phyloP scores from a whole-genome alignment of 2,888 invertebrate genomes.

The Chrysina gloriosa region DNA sequence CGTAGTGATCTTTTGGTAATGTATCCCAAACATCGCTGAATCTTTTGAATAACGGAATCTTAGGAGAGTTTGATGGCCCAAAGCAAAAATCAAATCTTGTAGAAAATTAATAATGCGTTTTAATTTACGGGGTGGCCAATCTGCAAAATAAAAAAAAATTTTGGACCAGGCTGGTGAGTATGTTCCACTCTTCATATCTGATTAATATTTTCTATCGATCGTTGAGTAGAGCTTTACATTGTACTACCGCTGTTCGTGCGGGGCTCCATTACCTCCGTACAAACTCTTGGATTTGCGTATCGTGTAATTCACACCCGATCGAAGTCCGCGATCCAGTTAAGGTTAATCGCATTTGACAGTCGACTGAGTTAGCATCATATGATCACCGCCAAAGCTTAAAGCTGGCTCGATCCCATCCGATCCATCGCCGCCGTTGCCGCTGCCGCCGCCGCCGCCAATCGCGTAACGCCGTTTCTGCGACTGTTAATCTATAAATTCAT shows the following conservation, averaged over 20 bases:
- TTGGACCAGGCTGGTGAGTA: no score
- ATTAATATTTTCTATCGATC: no score
- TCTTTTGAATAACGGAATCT: no score
- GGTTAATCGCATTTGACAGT: conserved; percentile 52
- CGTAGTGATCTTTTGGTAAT: no score
- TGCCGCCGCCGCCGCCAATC: neutral
- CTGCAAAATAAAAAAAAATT: no score
- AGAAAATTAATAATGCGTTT: no score
- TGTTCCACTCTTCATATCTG: no score
- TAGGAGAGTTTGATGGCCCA: no score
- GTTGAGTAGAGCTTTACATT: no score
- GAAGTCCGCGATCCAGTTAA: conserved; percentile 50
- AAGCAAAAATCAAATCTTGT: no score
- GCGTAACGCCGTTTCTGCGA: conserved; percentile 37
- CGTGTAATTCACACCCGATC: conserved; percentile 47
- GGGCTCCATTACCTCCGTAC: neutral
- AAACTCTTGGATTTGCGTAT: conserved; percentile 38
- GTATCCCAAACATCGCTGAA: no score
- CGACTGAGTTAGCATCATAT: conserved; percentile 50
- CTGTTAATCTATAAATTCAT: conserved; percentile 47
- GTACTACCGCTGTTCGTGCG: neutral
- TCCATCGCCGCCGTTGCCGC: conserved; percentile 31
- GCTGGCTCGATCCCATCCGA: conserved; percentile 33
- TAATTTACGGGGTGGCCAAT: no score
- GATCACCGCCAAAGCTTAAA: conserved; percentile 40